These are phyloP conservation scores for Sclerodermus sp. DNA, from an alignment of 2,888 invertebrate genomes.

Conservation along the genomic window DNA sequence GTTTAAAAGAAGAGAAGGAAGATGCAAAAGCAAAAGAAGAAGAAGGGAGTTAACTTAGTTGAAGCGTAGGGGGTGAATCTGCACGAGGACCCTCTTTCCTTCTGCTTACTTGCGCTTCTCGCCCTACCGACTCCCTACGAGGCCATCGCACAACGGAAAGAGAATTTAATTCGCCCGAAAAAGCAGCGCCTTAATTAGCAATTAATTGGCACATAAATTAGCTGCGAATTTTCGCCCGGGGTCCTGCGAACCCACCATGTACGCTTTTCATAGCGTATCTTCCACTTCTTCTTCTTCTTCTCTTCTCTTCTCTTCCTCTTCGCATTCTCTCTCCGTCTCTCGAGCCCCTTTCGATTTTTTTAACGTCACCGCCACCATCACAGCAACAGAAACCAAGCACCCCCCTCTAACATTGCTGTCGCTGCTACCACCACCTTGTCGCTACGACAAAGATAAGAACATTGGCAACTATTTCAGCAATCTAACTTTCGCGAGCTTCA, in stretches of 20 bases:
- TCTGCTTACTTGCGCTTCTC: not conserved
- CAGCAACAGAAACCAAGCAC: not conserved
- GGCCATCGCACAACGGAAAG: constrained; percentile 18
- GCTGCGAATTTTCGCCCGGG: constrained; percentile 41
- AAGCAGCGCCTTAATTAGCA: constrained; percentile 53
- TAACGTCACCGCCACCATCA: too few relatives aligned
- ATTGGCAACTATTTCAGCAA: constrained; percentile 51
- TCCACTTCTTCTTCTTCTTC: constrained; percentile 5
- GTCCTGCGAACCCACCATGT: not conserved
- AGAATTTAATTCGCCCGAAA: constrained; percentile 52
- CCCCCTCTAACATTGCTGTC: not conserved
- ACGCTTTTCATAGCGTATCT: not conserved
- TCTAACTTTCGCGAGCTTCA: constrained; percentile 49
- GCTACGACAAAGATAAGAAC: constrained; percentile 39
- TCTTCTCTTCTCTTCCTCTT: constrained; percentile 9
- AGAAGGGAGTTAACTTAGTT: constrained; percentile 29
- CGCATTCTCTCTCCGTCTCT: not conserved
- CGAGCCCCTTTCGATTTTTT: not conserved
- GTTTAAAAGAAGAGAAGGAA: constrained; percentile 2
- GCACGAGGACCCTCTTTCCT: constrained; percentile 1
- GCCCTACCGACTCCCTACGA: constrained; percentile 11
- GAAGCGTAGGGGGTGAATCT: constrained; percentile 12
- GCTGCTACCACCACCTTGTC: not conserved
- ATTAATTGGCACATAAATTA: constrained; percentile 57
- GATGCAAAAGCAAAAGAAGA: too few relatives aligned